Percentiles rank a stretch among this genome's conserved stretches.
Evolutionary conservation across 2,797 vertebrate species (phyloP).

Genomic region (Dromococcyx pavoninus): DNA sequence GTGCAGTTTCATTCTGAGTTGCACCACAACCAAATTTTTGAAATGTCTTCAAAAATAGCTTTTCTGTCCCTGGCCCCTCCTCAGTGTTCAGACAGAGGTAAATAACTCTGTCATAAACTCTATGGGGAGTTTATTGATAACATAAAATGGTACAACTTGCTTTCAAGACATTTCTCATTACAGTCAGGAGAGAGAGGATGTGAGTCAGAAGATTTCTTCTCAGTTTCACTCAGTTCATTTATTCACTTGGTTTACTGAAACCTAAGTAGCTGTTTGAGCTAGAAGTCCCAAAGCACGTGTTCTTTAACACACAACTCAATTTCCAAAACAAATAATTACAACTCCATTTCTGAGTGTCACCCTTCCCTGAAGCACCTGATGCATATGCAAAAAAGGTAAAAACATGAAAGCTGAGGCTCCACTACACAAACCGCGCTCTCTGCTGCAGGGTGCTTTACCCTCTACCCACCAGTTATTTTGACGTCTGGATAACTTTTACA

Average conservation of each 20-base stretch:
- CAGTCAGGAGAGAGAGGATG: slow-evolving; percentile 12
- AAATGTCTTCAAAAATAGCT: background rate
- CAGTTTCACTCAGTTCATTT: slow-evolving; percentile 35
- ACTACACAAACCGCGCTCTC: background rate
- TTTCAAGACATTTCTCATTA: slow-evolving; percentile 47
- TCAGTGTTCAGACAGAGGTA: background rate
- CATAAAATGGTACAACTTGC: slow-evolving; percentile 6
- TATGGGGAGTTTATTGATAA: slow-evolving; percentile 11
- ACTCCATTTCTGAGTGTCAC: slow-evolving; percentile 34
- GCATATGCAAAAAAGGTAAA: slow-evolving; percentile 10
- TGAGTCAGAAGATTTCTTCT: slow-evolving; percentile 51
- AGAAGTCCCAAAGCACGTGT: slow-evolving; percentile 38
- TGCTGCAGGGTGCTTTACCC: background rate
- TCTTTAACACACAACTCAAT: slow-evolving; percentile 50
- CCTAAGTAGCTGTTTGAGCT: slow-evolving; percentile 54
- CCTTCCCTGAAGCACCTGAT: slow-evolving; percentile 28
- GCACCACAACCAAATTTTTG: background rate
- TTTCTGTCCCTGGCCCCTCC: background rate
- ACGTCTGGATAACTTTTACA: background rate
- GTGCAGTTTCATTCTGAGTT: background rate
- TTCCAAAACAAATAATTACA: slow-evolving; percentile 70
- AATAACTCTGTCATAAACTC: slow-evolving; percentile 19
- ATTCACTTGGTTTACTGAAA: slow-evolving; percentile 59
- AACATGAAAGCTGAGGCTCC: background rate
- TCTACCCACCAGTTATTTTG: background rate